Percentiles rank a stretch among this genome's conserved stretches.
These are phyloP conservation scores for Ellobium chinense DNA, from an alignment of 2,888 invertebrate genomes.

Conservation along the genomic window DNA sequence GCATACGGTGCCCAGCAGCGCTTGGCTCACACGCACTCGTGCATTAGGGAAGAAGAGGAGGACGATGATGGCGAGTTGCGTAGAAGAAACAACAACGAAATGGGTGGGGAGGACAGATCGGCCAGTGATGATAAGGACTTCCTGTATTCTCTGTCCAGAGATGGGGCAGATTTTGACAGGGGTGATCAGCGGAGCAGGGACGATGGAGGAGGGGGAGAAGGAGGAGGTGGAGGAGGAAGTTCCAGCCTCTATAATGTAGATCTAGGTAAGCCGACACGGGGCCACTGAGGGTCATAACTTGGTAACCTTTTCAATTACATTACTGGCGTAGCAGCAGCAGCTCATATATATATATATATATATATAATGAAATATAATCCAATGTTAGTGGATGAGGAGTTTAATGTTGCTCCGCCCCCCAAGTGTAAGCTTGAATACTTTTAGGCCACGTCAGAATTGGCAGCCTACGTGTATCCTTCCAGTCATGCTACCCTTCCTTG, in stretches of 20 bases:
- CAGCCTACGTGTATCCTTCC: too few species aligned
- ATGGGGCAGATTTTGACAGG: conserved; percentile 30
- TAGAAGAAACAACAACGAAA: conserved; percentile 6
- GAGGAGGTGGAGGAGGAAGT: conserved; percentile 9
- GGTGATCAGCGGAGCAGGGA: conserved; percentile 4
- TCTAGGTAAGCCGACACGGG: conserved; percentile 29
- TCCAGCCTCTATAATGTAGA: conserved; percentile 16
- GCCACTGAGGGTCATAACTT: too few species aligned
- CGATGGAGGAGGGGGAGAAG: conserved; percentile 11
- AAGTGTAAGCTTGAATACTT: too few species aligned
- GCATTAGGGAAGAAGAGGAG: conserved; percentile 39
- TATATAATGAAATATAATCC: too few species aligned
- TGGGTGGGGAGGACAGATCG: neutral
- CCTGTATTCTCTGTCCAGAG: neutral
- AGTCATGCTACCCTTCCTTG: too few species aligned
- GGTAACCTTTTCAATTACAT: too few species aligned
- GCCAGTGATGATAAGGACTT: neutral
- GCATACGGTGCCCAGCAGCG: conserved; percentile 15
- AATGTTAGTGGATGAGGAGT: too few species aligned
- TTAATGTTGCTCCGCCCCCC: too few species aligned
- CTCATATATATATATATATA: too few species aligned
- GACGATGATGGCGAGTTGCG: conserved; percentile 7
- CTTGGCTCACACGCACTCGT: conserved; percentile 18
- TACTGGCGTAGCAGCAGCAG: too few species aligned
- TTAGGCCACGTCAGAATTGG: too few species aligned